Evolutionary conservation across 2,113 vertebrate species (phyloP).

Genomic region (Baryphthengus martii): DNA sequence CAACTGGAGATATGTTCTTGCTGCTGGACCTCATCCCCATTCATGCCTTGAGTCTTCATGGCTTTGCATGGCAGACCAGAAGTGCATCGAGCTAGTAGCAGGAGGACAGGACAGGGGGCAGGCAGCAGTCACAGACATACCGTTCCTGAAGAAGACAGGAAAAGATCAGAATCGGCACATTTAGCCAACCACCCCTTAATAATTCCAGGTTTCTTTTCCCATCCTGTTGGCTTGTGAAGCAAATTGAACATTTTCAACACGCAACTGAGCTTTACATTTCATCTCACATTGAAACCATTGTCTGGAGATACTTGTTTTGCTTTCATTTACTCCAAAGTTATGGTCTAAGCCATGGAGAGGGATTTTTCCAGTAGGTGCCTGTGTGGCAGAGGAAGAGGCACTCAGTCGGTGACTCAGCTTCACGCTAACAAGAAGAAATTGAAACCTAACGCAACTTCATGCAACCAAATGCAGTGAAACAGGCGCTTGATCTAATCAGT

Average conservation of each 20-base stretch:
- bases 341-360: background rate
- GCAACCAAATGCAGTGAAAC: conserved; percentile 41
- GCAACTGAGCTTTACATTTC: background rate
- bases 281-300: background rate
- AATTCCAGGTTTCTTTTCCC: conserved; percentile 14
- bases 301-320: conserved; percentile 20
- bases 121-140: background rate
- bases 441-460: background rate
- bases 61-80: background rate
- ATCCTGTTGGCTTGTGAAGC: background rate
- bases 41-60: background rate
- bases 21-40: background rate
- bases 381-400: background rate
- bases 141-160: background rate
- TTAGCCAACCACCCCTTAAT: background rate
- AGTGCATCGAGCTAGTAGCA: background rate
- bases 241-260: background rate
- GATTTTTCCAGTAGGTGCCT: conserved; percentile 26
- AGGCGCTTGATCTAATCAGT: conserved; percentile 54
- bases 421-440: conserved; percentile 48
- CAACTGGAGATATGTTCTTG: fast-evolving
- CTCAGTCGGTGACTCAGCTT: conserved; percentile 14
- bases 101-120: background rate
- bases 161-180: background rate
- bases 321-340: conserved; percentile 39